phyloP scores from a whole-genome alignment of 1,140 invertebrate genomes.

The Drosophila neocordata region DNA sequence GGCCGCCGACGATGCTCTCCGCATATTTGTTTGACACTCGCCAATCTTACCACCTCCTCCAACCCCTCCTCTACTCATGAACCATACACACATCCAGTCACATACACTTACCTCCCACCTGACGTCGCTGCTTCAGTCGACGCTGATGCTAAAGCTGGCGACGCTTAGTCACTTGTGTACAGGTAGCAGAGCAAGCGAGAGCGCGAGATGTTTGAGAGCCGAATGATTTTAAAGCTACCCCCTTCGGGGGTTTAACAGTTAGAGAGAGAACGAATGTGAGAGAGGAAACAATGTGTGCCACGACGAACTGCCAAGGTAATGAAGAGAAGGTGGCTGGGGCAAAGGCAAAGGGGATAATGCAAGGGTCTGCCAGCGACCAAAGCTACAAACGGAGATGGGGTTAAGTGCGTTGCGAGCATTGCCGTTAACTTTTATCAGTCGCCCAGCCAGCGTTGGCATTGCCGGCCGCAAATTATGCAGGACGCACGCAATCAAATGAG shows the following conservation, averaged over 20 bases:
- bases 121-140: conserved; percentile 13
- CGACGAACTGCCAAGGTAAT: conserved; percentile 48
- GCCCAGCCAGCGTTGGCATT: conserved; percentile 53
- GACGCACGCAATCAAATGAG: conserved; percentile 4
- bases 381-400: conserved; percentile 34
- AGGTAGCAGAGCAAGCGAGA: conserved; percentile 52
- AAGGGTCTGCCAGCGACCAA: conserved; percentile 4
- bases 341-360: not conserved
- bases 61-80: conserved; percentile 11
- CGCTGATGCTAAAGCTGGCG: conserved; percentile 40
- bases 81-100: conserved; percentile 6
- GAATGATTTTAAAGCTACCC: conserved; percentile 24
- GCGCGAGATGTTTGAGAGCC: conserved; percentile 6
- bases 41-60: conserved; percentile 10
- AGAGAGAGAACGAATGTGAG: conserved; percentile 7
- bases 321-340: conserved; percentile 6
- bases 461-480: conserved; percentile 27
- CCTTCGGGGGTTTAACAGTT: not conserved
- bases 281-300: conserved; percentile 52
- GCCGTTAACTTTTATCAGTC: conserved; percentile 63
- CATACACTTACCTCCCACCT: conserved; percentile 35
- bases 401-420: conserved; percentile 49
- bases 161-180: conserved; percentile 36
- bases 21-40: conserved; percentile 57
- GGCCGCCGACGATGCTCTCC: conserved; percentile 65